phyloP scores from a whole-genome alignment of 1,140 invertebrate species.

The Antheraea mylitta region DNA sequence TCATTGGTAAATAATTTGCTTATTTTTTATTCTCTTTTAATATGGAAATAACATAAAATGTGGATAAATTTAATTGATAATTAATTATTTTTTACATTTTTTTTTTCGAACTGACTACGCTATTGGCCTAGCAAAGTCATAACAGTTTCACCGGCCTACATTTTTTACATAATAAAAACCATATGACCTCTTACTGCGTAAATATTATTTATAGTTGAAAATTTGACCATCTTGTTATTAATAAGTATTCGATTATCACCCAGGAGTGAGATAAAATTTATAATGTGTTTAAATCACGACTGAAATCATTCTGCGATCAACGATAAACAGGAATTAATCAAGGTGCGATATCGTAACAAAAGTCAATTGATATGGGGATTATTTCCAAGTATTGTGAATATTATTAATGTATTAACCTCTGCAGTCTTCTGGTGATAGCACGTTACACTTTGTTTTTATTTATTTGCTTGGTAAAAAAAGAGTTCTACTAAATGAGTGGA shows the following conservation, averaged over 20 bases:
- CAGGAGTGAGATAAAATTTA: not conserved
- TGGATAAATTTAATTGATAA: not conserved
- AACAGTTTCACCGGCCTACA: no score
- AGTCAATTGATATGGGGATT: constrained; percentile 29
- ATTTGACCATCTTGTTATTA: not conserved
- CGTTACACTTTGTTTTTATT: constrained; percentile 6
- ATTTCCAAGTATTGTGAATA: constrained; percentile 19
- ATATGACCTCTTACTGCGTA: no score
- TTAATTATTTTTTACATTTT: no score
- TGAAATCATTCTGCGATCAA: constrained; percentile 38
- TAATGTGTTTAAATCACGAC: constrained; percentile 36
- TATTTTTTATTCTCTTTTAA: no score
- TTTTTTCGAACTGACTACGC: no score
- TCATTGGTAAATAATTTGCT: not conserved
- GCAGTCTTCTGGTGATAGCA: constrained; percentile 18
- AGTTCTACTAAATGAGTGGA: not conserved
- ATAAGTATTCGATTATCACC: not conserved
- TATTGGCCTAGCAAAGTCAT: no score
- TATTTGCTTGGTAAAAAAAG: constrained; percentile 2
- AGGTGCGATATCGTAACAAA: constrained; percentile 26
- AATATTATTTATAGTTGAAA: no score
- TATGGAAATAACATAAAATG: not conserved
- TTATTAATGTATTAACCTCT: constrained; percentile 17
- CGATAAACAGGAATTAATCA: constrained; percentile 37
- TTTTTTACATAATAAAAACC: no score